Conservation (phyloP, 2,113 vertebrate species). For the Oenanthe oenanthe region DNA sequence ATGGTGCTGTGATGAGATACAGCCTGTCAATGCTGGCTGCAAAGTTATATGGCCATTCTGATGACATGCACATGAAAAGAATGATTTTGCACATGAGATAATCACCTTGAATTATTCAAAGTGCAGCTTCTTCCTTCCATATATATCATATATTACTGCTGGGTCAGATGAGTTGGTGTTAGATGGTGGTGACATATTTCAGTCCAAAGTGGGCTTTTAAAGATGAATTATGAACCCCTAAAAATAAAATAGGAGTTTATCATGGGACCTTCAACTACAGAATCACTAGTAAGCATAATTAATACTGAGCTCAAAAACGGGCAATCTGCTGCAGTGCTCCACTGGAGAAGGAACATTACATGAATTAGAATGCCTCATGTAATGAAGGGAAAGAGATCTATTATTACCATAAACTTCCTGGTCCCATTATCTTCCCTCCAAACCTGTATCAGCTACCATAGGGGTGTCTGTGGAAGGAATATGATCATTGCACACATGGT, state of each 20-base stretch:
- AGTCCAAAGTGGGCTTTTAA: conserved; percentile 50
- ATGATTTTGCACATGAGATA: conserved; percentile 53
- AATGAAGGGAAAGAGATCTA: neutral
- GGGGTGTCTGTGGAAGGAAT: neutral
- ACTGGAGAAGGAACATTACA: neutral
- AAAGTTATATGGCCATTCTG: neutral
- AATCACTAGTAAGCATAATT: conserved; percentile 46
- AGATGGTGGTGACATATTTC: conserved; percentile 47
- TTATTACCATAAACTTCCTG: conserved; percentile 3
- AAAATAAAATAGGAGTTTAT: conserved; percentile 64
- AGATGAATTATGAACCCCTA: conserved; percentile 54
- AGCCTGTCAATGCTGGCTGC: neutral
- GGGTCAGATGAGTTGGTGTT: neutral
- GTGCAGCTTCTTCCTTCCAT: conserved; percentile 1
- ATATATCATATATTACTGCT: conserved; percentile 52
- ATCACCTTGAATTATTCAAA: conserved; percentile 69
- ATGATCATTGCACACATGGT: neutral
- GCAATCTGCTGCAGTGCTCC: neutral
- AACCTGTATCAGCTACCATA: neutral
- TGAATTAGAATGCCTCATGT: conserved; percentile 6
- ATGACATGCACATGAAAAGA: conserved; percentile 42
- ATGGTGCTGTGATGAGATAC: neutral
- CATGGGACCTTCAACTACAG: conserved; percentile 43
- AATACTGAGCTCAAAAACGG: conserved; percentile 24
- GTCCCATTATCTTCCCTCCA: neutral